phyloP scores from a whole-genome alignment of 2,797 vertebrate genomes.

The Dromococcyx pavoninus region DNA sequence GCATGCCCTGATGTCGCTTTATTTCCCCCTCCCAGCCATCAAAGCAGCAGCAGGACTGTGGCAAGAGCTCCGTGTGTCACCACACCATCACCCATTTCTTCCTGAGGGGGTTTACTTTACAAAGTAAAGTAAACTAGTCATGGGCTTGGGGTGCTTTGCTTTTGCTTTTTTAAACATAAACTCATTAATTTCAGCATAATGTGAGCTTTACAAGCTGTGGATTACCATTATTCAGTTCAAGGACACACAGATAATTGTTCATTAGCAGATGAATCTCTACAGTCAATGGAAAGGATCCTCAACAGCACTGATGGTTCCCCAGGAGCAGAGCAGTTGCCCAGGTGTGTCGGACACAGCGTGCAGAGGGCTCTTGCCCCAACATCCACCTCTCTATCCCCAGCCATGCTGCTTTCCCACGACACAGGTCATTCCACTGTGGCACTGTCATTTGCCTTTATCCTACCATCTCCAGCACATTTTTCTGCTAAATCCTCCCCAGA shows the following conservation, averaged over 20 bases:
- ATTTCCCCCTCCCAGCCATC: neutral
- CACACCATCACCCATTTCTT: neutral
- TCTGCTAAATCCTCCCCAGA: neutral
- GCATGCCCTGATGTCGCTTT: neutral
- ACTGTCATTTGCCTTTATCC: neutral
- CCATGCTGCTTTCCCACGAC: fast-evolving
- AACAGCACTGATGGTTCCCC: neutral
- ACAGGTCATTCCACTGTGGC: neutral
- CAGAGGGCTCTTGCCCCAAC: neutral
- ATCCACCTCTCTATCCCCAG: neutral
- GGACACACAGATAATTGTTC: neutral
- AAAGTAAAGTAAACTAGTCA: too few relatives aligned
- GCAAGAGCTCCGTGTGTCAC: neutral
- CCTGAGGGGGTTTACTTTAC: neutral
- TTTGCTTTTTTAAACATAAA: neutral
- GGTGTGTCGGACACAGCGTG: fast-evolving
- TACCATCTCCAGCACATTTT: neutral
- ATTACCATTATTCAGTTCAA: neutral
- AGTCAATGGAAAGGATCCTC: neutral
- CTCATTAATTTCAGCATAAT: neutral
- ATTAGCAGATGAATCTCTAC: neutral
- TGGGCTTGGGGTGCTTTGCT: neutral
- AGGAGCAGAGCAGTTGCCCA: neutral
- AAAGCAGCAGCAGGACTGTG: neutral
- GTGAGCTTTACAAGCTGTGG: neutral